phyloP scores from a whole-genome alignment of 2,888 invertebrate genomes.

The Choreutis nemorana region DNA sequence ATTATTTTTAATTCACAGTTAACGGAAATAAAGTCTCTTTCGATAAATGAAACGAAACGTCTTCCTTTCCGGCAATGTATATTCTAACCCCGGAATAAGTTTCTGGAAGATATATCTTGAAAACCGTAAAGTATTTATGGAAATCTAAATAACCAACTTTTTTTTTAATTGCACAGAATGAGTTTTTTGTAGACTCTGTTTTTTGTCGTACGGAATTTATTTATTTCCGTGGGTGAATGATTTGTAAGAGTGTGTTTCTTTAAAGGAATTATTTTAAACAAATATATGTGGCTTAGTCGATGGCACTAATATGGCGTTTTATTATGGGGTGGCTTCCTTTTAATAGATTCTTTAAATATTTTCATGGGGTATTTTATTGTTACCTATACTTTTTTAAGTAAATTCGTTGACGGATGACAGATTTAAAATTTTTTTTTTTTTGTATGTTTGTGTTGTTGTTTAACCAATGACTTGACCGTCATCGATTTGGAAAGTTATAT shows the following conservation, averaged over 20 bases:
- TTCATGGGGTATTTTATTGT: too few species aligned
- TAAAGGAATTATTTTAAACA: slow-evolving; percentile 14
- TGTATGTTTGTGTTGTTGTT: too few species aligned
- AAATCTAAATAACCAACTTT: slow-evolving; percentile 58
- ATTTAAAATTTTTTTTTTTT: not conserved
- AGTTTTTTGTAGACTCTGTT: slow-evolving; percentile 50
- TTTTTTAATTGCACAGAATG: slow-evolving; percentile 58
- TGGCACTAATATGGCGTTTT: slow-evolving; percentile 15
- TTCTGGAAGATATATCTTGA: slow-evolving; percentile 59
- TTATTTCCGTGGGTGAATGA: slow-evolving; percentile 55
- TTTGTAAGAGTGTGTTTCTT: too few species aligned
- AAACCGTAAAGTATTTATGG: slow-evolving; percentile 57
- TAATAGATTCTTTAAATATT: too few species aligned
- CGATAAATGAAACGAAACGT: too few species aligned
- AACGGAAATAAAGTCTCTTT: too few species aligned
- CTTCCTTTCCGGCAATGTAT: too few species aligned
- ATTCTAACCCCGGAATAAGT: slow-evolving; percentile 33
- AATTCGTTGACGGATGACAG: not conserved
- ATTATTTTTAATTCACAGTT: too few species aligned
- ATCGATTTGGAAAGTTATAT: too few species aligned
- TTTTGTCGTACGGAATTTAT: slow-evolving; percentile 55
- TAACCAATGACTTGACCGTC: too few species aligned
- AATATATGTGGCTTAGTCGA: slow-evolving; percentile 18
- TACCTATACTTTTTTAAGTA: not conserved
- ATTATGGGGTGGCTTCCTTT: slow-evolving; percentile 6